Percentiles rank a stretch among this genome's conserved stretches.
Conservation (phyloP, 2,797 vertebrate genomes). For the Schizothorax lantsangensis region DNA sequence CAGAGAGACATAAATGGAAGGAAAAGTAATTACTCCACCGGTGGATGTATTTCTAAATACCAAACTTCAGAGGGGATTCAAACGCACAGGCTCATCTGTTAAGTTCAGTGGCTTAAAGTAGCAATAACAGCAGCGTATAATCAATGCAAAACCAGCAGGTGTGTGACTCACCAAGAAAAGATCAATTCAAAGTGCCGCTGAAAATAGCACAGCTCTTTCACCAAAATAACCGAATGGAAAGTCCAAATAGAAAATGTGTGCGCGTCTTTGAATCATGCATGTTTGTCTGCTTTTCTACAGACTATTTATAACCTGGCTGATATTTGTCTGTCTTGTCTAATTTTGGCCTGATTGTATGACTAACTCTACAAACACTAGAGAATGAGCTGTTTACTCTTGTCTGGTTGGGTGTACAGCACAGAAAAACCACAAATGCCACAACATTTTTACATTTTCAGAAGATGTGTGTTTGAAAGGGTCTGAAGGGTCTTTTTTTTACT, state of each 20-base stretch:
- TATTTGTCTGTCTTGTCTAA: conserved; percentile 24
- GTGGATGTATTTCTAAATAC: conserved; percentile 42
- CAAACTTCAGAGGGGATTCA: conserved; percentile 38
- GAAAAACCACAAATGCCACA: not conserved
- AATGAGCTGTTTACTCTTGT: not conserved
- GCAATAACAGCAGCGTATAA: conserved; percentile 32
- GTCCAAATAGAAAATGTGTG: conserved; percentile 16
- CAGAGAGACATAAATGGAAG: conserved; percentile 22
- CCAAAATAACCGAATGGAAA: conserved; percentile 26
- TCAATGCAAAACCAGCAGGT: conserved; percentile 27
- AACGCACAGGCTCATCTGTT: not conserved
- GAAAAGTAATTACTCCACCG: conserved; percentile 30
- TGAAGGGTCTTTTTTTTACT: not conserved
- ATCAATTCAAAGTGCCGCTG: conserved; percentile 45
- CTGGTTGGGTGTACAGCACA: conserved; percentile 7
- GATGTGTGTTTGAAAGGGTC: not conserved
- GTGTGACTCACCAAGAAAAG: conserved; percentile 48
- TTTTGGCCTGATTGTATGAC: conserved; percentile 12
- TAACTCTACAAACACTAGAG: conserved; percentile 11
- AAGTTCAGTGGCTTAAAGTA: conserved; percentile 46
- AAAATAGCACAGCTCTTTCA: conserved; percentile 50
- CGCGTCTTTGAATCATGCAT: not conserved
- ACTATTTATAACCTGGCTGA: not conserved
- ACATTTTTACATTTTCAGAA: not conserved
- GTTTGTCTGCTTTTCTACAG: conserved; percentile 41